Evolutionary conservation across 1,140 invertebrate species (phyloP), one percentile per base, ranked within the genome.

Genomic region (Ptiloglossa arizonensis): DNA sequence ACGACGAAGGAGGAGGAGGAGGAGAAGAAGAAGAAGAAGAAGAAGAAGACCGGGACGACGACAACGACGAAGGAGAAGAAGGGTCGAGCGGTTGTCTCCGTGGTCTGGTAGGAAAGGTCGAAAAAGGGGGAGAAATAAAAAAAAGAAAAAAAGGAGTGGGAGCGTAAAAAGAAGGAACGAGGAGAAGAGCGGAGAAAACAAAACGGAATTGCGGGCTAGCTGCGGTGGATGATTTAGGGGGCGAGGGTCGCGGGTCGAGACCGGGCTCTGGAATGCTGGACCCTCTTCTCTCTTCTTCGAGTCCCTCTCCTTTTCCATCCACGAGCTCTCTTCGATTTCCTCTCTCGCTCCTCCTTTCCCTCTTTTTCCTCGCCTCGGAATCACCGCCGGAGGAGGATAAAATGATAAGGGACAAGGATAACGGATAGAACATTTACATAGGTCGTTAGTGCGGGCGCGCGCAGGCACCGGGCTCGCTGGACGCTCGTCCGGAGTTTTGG

Each of bases 181-280:
- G 77, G 73, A 79, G 83, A 77, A 68, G 80, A 85, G 79, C 82
- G 79, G 81, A 89, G 87, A 87, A 88, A 88, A 89, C 86, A 90
- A 90, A 90, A 90, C 87, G 83, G 83, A 89, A 90, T 90, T 88
- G 87, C 89, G 87, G 87, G 72, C 86, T 88, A 86, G 87, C 85
- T 81, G 82, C 87, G 87, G 88, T 91, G 90, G 90, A 92, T 92
- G 91, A 92, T 92, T 91, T 92, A 92, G 90, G 91, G 91, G 90
- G 89, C 91, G 90, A 90, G 91, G 91, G 91, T 91, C 90, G 90
- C 89, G 91, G 91, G 91, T 91, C 90, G 88, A 88, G 90, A 90
- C 91, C 87, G 87, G 90, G 86, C 88, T 85, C 89, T 89, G 90
- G 90, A 91, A 91, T 92, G 90, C 81, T 85, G 87, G 86, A 81